phyloP scores from a whole-genome alignment of 2,113 vertebrate genomes.

The Grus americana region DNA sequence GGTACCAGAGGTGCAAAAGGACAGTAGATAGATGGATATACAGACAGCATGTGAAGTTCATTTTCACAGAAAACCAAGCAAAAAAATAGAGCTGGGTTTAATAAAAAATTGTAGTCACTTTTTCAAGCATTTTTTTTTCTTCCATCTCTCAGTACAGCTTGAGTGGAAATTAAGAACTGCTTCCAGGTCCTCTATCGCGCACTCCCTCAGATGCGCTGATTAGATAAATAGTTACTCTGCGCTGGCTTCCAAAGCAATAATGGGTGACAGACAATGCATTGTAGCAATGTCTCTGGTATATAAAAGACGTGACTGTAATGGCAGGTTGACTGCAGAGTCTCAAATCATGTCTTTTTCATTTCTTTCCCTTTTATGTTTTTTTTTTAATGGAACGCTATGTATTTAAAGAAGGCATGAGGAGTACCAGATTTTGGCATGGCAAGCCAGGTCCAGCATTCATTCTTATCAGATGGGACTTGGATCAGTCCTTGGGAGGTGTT shows the following conservation, averaged over 20 bases:
- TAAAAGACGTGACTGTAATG: not conserved
- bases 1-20: not conserved
- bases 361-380: not conserved
- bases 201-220: not conserved
- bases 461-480: constrained; percentile 24
- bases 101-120: not conserved
- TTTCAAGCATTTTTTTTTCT: not conserved
- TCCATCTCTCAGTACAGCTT: not conserved
- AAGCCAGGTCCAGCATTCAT: not conserved
- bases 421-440: not conserved
- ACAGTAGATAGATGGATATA: not conserved
- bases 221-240: not conserved
- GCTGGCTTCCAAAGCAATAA: constrained; percentile 4
- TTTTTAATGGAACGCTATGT: not conserved
- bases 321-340: not conserved
- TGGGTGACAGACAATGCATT: not conserved
- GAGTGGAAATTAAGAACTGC: constrained; percentile 6
- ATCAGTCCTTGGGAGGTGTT: not conserved
- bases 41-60: not conserved
- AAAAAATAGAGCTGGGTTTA: not conserved
- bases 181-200: not conserved
- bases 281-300: not conserved
- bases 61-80: not conserved
- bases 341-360: not conserved
- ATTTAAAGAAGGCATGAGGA: not conserved